Conservation (phyloP, 2,113 vertebrate genomes). For the Periophthalmus modestus region DNA sequence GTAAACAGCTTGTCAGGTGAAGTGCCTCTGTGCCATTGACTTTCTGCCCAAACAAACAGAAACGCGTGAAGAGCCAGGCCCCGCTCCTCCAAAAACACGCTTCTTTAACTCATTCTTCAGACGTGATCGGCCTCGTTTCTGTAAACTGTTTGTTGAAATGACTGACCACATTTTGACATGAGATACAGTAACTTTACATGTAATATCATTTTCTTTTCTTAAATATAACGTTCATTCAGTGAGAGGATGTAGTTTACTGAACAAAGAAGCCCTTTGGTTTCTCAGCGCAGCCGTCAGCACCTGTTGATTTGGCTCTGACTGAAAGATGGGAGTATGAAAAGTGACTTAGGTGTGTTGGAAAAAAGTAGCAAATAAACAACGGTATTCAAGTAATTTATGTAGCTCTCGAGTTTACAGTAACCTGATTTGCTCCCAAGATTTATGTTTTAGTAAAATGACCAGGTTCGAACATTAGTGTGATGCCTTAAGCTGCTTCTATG, state of each 20-base stretch:
- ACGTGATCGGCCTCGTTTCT: not conserved
- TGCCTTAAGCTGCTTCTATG: not conserved
- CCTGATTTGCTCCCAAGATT: not conserved
- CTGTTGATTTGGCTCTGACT: not conserved
- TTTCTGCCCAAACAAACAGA: constrained; percentile 7
- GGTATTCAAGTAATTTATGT: not conserved
- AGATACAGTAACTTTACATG: not conserved
- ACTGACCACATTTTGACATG: not conserved
- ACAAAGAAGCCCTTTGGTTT: constrained; percentile 5
- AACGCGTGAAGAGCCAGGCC: not conserved
- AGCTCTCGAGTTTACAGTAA: not conserved
- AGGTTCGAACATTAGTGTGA: constrained; percentile 3
- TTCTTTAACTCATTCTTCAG: not conserved
- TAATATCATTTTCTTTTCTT: not conserved
- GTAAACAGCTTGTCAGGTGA: constrained; percentile 12
- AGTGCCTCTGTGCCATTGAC: constrained; percentile 11
- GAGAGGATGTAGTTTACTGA: not conserved
- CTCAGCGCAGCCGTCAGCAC: not conserved
- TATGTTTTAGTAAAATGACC: not conserved
- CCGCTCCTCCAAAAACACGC: not conserved
- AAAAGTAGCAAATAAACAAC: not conserved
- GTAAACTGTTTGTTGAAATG: not conserved
- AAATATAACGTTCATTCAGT: not conserved
- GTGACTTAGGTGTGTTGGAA: not conserved
- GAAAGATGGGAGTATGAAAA: not conserved